phyloP scores from a whole-genome alignment of 2,888 invertebrate genomes.

The Mesoligia furuncula region DNA sequence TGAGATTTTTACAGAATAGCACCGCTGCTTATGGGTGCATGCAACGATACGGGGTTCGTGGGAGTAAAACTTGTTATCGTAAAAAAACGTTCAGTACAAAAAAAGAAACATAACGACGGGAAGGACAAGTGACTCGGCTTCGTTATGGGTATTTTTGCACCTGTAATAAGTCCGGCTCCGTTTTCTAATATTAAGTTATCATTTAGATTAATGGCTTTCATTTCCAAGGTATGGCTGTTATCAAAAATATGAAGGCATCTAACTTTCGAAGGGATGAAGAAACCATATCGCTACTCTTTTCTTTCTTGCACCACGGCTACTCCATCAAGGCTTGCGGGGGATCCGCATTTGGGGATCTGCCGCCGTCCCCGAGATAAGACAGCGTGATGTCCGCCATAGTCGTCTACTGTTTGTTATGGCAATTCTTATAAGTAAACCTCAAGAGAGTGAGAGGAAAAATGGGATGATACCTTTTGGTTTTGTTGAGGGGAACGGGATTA shows the following conservation, averaged over 20 bases:
- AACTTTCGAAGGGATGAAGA: background rate
- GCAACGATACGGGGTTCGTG: too few species aligned
- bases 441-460: conserved; percentile 1
- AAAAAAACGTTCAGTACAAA: too few species aligned
- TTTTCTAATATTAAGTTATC: too few species aligned
- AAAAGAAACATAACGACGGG: background rate
- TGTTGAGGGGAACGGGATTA: background rate
- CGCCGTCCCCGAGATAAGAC: conserved; percentile 62
- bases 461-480: conserved; percentile 11
- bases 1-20: too few species aligned
- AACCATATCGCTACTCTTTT: background rate
- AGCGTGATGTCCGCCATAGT: conserved; percentile 51
- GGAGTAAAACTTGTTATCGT: too few species aligned
- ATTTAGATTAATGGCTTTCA: background rate
- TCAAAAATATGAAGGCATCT: background rate
- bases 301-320: conserved; percentile 35
- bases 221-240: background rate
- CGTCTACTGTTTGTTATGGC: conserved; percentile 53
- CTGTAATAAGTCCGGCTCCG: background rate
- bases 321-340: conserved; percentile 63
- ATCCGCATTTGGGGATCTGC: conserved; percentile 60
- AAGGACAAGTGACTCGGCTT: background rate
- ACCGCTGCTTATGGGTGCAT: too few species aligned
- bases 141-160: too few species aligned
- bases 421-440: conserved; percentile 39